Base-by-base conservation (phyloP, 2,113 vertebrate species). In the Actenoides hombroni region DNA sequence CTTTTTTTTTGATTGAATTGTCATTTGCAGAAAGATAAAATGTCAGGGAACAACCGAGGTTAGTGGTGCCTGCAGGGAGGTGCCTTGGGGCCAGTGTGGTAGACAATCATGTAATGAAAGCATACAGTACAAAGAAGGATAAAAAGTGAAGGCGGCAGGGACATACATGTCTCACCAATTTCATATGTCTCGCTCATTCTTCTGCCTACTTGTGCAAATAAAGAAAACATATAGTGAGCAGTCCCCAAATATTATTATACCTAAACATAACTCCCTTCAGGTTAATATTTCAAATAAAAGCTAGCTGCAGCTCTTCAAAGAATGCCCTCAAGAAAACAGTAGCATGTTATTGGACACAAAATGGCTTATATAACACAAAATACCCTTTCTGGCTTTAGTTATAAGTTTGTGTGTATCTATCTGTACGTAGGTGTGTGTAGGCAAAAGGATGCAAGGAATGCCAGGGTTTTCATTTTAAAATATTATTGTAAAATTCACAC, bases 381-480 rank as follows among this genome's bases (percentile, higher is more conserved):
- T 54, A 26, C 69, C 16, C 51, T 18, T 51, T 46, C 80, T 90
- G 91, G 59, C 79, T 80, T 71, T n/a, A n/a, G n/a, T 33, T 70
- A 4, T 3, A 49, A 59, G 28, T 56, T 75, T 94, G 80, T 88
- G 79, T 61, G 9, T 86, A 80, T 70, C 71, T 88, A 80, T 78
- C 71, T 65, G 25, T 40, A 49, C 1, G 73, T 93, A 81, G 92
- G 77, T 71, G 80, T 95, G 80, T 60, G 92, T 94, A 67, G 94
- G 92, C 90, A 90, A 88, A 48, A 67, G 63, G 25, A 67, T 67
- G 88, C 54, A 67, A 92, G 83, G 95, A 90, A 90, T 83, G 23
- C 83, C 91, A 94, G 29, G 24, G 77, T 18, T 90, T 88, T 88
- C 63, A 82, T 82, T 94, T 94, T 59, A 67, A 94, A 94, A 89